A percentile compares a stretch with the other conserved stretches of the same genome.
These are phyloP conservation scores for Tursiops truncatus DNA, from an alignment of 2,113 vertebrate genomes.

Conservation along the genomic window DNA sequence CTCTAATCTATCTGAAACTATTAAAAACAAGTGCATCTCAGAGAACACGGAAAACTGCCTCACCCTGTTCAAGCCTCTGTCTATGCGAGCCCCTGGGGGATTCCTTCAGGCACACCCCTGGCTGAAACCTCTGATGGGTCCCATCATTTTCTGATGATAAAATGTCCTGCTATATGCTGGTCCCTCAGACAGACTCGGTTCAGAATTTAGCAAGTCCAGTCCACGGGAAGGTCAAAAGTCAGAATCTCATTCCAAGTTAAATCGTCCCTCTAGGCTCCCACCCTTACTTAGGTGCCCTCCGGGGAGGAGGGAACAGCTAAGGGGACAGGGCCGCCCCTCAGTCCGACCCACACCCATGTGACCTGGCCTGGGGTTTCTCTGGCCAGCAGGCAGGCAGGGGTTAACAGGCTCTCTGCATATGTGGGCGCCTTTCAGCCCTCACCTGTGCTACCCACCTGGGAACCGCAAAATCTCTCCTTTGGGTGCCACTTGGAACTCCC, in stretches of 20 bases:
- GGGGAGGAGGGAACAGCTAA: too few species aligned
- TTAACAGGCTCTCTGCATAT: not conserved
- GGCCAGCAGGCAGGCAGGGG: not conserved
- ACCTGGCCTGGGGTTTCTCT: not conserved
- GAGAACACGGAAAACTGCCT: not conserved
- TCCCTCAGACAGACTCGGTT: too few species aligned
- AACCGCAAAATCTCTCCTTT: too few species aligned
- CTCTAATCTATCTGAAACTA: not conserved
- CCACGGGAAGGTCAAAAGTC: not conserved
- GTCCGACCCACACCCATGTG: too few species aligned
- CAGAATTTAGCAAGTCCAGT: not conserved
- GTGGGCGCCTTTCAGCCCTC: not conserved
- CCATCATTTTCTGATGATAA: not conserved
- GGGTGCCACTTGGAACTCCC: too few species aligned
- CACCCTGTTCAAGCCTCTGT: not conserved
- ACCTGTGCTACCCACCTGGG: not conserved
- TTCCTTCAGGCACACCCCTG: not conserved
- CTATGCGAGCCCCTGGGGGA: not conserved
- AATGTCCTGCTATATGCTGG: fast-evolving
- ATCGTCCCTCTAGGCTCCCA: fast-evolving
- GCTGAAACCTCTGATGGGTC: not conserved
- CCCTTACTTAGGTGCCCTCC: not conserved
- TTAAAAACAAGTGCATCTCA: not conserved
- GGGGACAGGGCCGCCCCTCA: not conserved
- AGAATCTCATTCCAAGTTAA: not conserved